Conservation (phyloP, 2,888 invertebrate genomes). For the Tuberolachnus salignus region DNA sequence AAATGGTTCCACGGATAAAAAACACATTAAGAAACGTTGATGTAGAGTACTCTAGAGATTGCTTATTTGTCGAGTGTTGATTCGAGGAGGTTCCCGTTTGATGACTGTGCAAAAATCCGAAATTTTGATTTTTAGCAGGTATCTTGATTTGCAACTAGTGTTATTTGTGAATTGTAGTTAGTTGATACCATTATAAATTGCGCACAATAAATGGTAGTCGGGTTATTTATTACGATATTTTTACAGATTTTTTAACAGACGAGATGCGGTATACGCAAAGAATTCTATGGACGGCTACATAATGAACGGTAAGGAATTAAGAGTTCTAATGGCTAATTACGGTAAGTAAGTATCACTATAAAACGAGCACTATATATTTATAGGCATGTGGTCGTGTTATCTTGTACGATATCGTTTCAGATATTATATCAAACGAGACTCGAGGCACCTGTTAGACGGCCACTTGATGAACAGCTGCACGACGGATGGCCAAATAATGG, state of each 20-base stretch:
- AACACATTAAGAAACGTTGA: too few relatives aligned
- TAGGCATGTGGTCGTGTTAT: too few relatives aligned
- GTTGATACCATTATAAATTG: too few relatives aligned
- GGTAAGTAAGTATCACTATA: constrained; percentile 68
- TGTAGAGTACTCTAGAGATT: too few relatives aligned
- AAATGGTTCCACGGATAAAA: too few relatives aligned
- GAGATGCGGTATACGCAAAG: constrained; percentile 97
- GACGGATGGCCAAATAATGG: constrained; percentile 51
- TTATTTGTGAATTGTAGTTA: too few relatives aligned
- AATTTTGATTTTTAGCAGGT: constrained; percentile 45
- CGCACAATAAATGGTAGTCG: too few relatives aligned
- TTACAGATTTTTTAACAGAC: constrained; percentile 86
- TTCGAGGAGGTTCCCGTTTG: constrained; percentile 36
- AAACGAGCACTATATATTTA: too few relatives aligned
- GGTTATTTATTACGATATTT: neutral
- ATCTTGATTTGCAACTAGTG: neutral
- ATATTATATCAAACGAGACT: too few relatives aligned
- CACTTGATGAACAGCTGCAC: constrained; percentile 44
- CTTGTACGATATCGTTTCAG: too few relatives aligned
- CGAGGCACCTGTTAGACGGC: too few relatives aligned
- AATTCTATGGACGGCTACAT: constrained; percentile 95
- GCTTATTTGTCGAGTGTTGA: too few relatives aligned
- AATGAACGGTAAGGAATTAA: constrained; percentile 94
- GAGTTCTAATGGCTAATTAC: constrained; percentile 97
- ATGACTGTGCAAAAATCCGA: constrained; percentile 25